A percentile compares a stretch with the other conserved stretches of the same genome.
These are phyloP conservation scores for Coluber constrictor DNA, from an alignment of 2,797 vertebrate species.

Conservation along the genomic window DNA sequence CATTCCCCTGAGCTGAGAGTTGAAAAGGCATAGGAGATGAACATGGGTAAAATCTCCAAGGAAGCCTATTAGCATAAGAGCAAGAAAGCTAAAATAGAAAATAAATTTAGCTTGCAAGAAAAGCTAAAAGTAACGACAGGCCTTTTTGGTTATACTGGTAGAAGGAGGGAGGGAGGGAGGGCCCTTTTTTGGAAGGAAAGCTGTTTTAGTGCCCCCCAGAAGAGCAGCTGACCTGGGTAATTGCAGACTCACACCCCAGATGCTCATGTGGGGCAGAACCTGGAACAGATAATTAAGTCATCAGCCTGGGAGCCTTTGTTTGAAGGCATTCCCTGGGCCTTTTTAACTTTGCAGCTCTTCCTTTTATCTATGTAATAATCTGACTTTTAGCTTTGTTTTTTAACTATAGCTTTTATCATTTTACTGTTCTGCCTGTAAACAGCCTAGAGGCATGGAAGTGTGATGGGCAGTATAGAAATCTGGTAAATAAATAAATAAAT, in stretches of 20 bases:
- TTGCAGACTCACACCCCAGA: neutral
- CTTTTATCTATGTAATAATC: neutral
- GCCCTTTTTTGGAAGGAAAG: neutral
- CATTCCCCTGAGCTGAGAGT: neutral
- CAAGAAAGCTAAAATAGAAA: neutral
- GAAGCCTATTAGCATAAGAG: neutral
- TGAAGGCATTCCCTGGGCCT: neutral
- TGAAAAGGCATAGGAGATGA: neutral
- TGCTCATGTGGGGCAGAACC: neutral
- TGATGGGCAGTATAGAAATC: neutral
- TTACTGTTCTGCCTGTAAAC: neutral
- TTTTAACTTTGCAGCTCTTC: neutral
- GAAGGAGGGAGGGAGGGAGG: neutral
- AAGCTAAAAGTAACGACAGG: neutral
- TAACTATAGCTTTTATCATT: neutral
- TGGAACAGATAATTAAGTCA: neutral
- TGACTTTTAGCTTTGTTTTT: neutral
- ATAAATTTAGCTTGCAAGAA: neutral
- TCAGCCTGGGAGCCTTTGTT: neutral
- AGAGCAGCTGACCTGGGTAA: neutral
- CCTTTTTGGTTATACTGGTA: neutral
- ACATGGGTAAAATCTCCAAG: neutral
- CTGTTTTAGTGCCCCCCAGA: neutral
- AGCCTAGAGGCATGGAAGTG: neutral
- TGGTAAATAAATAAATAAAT: neutral